Base-by-base conservation (phyloP, 2,113 vertebrate species). In the Chitala chitala region DNA sequence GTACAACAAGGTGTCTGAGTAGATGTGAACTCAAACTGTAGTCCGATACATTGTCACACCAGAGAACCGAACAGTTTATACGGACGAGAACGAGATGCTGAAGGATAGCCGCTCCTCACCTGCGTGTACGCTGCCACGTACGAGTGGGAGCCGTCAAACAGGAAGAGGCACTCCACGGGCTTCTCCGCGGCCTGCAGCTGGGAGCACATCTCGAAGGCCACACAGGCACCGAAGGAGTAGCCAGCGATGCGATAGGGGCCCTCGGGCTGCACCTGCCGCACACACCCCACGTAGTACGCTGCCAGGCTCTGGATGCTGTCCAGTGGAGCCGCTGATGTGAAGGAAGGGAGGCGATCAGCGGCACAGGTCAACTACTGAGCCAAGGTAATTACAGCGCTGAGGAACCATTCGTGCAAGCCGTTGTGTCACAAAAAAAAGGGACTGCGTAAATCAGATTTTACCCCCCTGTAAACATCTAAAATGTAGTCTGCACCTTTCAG, bases 161-260 rank as follows among this genome's bases (percentile, higher is more conserved):
- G 86, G 76, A 98, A 94, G 5, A 99, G 92, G 78, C 84, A 87
- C 78, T 98, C 93, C 81, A 92, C 89, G 0, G 86, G 4, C 1
- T 82, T 85, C 22, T 89, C 89, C 51, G 90, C 91, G 3, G 76
- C 83, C 87, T 99, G 94, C 74, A 99, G 90, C 79, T 98, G 96
- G 2, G 92, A 94, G 78, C 94, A 96, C 90, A 98, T 98, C 85
- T 99, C 97, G 66, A 99, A 98, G 31, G 97, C 97, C 72, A 99
- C 96, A 0, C 97, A 99, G 54, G 97, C 97, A 3, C 97, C 96
- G 0, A 94, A 99, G 0, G 97, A 99, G 78, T 99, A 99, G 40
- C 97, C 97, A 0, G 94, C 94, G 0, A 98, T 85, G 6, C 93
- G 90, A 75, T 98, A 98, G 0, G 95, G 96, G 1, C 96, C 96